Base-by-base conservation (phyloP, 2,888 invertebrate species). In the Drosophila melanocephala region DNA sequence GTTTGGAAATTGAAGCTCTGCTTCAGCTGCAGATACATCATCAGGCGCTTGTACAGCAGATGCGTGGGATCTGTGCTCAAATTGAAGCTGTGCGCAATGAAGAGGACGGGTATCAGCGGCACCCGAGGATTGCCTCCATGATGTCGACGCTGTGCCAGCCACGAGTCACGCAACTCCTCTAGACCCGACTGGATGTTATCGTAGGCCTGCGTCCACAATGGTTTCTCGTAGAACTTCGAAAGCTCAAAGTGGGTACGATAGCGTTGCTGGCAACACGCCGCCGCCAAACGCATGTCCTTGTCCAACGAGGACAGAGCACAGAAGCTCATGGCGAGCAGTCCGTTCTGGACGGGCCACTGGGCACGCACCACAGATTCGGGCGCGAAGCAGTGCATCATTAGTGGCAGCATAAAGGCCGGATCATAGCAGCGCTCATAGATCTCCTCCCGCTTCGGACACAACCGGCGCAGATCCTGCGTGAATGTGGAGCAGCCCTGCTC, bases 381-480 rank as follows among this genome's bases (percentile, higher is more conserved):
- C 0, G 96, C 95, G 75, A 98, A 94, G 53, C 97, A 93, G 89
- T 96, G 95, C 75, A 95, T 95, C 91, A 98, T 95, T 14, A 98
- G 92, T 0, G 97, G 97, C 63, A 98, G 94, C 79, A 97, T 94
- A 92, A 98, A 98, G 33, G 96, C 94, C 2, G 98, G 96, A 94
- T 98, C 98, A 86, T 98, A 98, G 61, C 96, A 94, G 5, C 94
- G 93, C 52, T 93, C 92, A 61, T 88, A 90, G 28, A 92, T 56
- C 19, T 84, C 81, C 0, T 90, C 82, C 4, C 92, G 89, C 55
- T 91, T 92, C 14, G 93, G 93, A 44, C 92, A 93, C 30, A 93
- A 56, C 3, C 93, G 92, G 37, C 93, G 78, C 35, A 87, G 69
- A 0, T 81, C 69, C 64, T 90, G 81, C 0, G 72, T 52, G 39